Percentiles rank a stretch among this genome's conserved stretches.
phyloP scores from a whole-genome alignment of 2,888 invertebrate genomes.

The Cosmopolites sordidus region DNA sequence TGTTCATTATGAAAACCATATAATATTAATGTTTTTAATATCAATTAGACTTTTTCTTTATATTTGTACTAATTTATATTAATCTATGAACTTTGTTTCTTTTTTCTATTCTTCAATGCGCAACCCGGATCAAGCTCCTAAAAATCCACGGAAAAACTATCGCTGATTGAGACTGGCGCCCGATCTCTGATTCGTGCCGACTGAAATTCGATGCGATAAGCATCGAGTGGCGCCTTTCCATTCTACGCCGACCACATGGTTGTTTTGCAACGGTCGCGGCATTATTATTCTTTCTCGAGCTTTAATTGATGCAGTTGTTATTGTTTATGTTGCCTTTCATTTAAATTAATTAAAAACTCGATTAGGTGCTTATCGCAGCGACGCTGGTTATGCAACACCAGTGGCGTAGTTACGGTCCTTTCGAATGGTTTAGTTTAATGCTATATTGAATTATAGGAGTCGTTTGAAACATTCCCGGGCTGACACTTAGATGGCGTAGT shows the following conservation, averaged over 20 bases:
- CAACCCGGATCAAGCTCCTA: no score
- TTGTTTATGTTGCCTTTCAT: conserved; percentile 12
- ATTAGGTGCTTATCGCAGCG: conserved; percentile 4
- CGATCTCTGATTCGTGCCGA: neutral
- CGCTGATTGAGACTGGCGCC: neutral
- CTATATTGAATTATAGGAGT: no score
- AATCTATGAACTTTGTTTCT: no score
- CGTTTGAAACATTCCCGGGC: no score
- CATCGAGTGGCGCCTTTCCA: neutral
- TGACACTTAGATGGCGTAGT: no score
- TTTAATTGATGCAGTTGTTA: conserved; percentile 6
- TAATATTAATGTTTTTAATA: no score
- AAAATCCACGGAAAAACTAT: neutral
- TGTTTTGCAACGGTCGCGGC: neutral
- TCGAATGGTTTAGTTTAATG: no score
- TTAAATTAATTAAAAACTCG: conserved; percentile 13
- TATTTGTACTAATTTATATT: no score
- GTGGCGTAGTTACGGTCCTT: no score
- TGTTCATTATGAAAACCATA: no score
- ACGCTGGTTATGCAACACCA: neutral
- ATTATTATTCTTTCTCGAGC: neutral
- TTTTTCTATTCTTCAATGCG: no score
- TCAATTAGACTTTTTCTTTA: no score
- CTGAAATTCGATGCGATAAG: neutral
- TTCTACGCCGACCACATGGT: neutral